These are phyloP conservation scores for Hyalella azteca DNA, from an alignment of 2,888 invertebrate species.

Conservation along the genomic window DNA sequence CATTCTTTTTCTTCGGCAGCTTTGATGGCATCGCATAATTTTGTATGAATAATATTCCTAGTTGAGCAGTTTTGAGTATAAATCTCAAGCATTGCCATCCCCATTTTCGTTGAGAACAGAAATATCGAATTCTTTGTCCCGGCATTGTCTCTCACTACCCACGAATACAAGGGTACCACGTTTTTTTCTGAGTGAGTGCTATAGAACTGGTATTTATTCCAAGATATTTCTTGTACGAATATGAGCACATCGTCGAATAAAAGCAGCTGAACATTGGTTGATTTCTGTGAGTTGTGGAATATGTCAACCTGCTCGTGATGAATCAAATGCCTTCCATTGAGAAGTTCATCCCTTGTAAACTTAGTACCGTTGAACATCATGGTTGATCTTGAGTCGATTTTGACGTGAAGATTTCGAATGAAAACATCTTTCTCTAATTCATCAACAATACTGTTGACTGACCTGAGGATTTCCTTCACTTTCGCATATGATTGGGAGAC, in stretches of 20 bases:
- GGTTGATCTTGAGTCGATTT: background rate
- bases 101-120: background rate
- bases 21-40: background rate
- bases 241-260: slow-evolving; percentile 11
- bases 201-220: background rate
- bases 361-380: background rate
- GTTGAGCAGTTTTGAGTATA: background rate
- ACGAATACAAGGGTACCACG: background rate
- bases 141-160: slow-evolving; percentile 3
- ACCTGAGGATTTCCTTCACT: background rate
- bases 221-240: background rate
- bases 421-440: background rate
- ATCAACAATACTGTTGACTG: background rate
- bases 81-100: background rate
- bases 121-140: background rate
- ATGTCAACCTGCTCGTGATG: background rate
- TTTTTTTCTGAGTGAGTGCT: background rate
- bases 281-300: background rate
- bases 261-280: background rate
- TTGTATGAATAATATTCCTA: background rate
- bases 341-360: background rate
- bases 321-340: background rate
- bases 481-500: background rate
- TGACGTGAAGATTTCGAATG: background rate
- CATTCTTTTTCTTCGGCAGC: background rate